Conservation (phyloP, 2,888 invertebrate genomes). For the Hydropsyche betteni region DNA sequence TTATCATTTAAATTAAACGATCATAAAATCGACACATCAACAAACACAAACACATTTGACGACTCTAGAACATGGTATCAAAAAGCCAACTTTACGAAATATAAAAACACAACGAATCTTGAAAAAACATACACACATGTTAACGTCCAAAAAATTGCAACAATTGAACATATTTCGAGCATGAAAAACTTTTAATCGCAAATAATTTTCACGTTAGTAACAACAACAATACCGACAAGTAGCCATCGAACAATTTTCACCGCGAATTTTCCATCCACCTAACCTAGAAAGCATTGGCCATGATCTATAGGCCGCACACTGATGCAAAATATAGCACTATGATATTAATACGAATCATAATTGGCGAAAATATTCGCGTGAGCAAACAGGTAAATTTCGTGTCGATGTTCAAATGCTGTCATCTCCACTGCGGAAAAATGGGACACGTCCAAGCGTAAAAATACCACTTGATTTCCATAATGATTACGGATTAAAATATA, state of each 20-base stretch:
- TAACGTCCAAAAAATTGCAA: too few relatives aligned
- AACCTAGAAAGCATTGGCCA: constrained; percentile 28
- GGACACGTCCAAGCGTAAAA: constrained; percentile 9
- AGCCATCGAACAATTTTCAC: constrained; percentile 6
- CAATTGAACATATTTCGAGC: constrained; percentile 3
- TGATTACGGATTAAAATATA: constrained; percentile 1
- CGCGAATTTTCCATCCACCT: constrained; percentile 21
- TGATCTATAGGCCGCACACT: too few relatives aligned
- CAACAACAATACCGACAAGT: background rate
- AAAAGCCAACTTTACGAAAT: too few relatives aligned
- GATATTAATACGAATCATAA: too few relatives aligned
- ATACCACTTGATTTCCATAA: constrained; percentile 5
- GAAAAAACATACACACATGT: background rate
- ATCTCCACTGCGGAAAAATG: background rate
- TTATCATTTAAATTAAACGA: too few relatives aligned
- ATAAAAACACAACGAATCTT: background rate
- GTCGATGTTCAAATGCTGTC: too few relatives aligned
- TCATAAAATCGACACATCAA: too few relatives aligned
- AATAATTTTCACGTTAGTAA: background rate
- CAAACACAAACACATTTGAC: too few relatives aligned
- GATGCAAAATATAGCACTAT: too few relatives aligned
- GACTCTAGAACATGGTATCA: too few relatives aligned
- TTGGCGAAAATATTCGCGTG: too few relatives aligned
- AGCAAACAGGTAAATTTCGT: too few relatives aligned
- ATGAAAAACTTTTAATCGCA: constrained; percentile 11